Evolutionary conservation across 2,797 vertebrate genomes (phyloP).

Genomic region (Myotis pilosus): DNA sequence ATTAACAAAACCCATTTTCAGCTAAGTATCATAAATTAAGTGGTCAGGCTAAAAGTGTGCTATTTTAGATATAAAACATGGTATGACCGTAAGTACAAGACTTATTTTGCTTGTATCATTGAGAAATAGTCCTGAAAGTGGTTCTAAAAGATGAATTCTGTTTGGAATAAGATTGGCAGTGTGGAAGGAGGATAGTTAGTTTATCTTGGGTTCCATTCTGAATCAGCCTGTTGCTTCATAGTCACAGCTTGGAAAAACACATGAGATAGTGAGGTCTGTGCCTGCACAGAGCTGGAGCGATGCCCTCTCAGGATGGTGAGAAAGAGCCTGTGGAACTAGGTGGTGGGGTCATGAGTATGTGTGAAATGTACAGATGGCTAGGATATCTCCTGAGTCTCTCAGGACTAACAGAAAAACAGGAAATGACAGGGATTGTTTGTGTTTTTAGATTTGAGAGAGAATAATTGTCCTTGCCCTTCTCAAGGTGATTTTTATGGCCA

Average conservation of each 20-base stretch:
- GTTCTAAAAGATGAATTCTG: background rate
- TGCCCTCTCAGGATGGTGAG: background rate
- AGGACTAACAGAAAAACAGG: background rate
- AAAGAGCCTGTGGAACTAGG: background rate
- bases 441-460: background rate
- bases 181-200: background rate
- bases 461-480: background rate
- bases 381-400: background rate
- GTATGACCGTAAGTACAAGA: background rate
- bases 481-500: background rate
- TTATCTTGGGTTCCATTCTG: background rate
- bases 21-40: background rate
- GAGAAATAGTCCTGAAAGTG: background rate
- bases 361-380: no score
- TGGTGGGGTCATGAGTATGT: background rate
- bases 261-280: no score
- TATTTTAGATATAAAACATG: conserved; percentile 9
- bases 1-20: conserved; percentile 7
- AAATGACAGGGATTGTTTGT: background rate
- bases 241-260: background rate
- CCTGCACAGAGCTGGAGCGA: background rate
- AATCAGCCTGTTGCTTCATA: background rate
- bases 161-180: background rate
- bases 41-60: background rate
- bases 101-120: background rate